These are phyloP conservation scores for Colletes collaris DNA, from an alignment of 2,888 invertebrate species.

Conservation along the genomic window DNA sequence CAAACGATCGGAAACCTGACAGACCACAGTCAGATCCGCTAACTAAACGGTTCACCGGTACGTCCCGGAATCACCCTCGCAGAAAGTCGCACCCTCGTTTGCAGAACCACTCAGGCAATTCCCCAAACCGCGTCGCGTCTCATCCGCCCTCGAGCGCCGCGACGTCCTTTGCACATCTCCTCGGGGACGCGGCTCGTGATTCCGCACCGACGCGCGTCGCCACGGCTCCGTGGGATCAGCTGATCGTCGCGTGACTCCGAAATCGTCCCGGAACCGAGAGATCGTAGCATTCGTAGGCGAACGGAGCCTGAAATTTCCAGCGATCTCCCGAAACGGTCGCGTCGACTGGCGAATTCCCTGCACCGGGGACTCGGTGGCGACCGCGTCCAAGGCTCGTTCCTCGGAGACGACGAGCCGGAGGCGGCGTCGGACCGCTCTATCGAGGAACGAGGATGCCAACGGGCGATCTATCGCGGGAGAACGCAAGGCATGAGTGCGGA, in stretches of 20 bases:
- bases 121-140: conserved; percentile 1
- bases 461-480: conserved; percentile 68
- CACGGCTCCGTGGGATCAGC: not conserved
- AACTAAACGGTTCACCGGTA: not conserved
- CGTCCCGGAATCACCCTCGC: not conserved
- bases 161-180: not conserved
- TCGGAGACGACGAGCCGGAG: conserved; percentile 22
- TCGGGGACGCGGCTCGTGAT: not conserved
- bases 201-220: not conserved
- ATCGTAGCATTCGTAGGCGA: not conserved
- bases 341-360: conserved; percentile 10
- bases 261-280: too few species aligned
- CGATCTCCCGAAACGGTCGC: conserved; percentile 11
- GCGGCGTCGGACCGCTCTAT: conserved; percentile 28
- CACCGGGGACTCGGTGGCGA: not conserved
- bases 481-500: conserved; percentile 73
- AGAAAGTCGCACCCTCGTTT: conserved; percentile 3
- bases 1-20: too few species aligned
- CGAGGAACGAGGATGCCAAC: conserved; percentile 39
- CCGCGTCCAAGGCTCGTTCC: conserved; percentile 7
- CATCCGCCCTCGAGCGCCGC: conserved; percentile 1
- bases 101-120: not conserved
- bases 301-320: conserved; percentile 18
- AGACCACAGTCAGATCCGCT: not conserved
- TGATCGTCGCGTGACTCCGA: not conserved